Evolutionary conservation across 2,113 vertebrate genomes (phyloP), one percentile per base, ranked within the genome.

Genomic region (Nesoenas mayeri): DNA sequence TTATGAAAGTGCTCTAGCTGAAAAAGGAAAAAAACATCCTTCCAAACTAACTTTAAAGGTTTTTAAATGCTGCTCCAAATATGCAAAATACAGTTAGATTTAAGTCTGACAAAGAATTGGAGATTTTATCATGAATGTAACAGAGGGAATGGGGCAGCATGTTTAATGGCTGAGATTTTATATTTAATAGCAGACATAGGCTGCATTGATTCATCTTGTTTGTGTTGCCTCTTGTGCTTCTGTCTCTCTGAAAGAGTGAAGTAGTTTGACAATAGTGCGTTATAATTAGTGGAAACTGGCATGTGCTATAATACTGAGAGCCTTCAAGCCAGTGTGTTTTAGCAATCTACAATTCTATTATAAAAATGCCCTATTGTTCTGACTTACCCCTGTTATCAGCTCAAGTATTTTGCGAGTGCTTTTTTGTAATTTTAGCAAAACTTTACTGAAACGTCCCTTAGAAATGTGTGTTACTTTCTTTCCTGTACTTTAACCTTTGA

Each of bases 1-100:
- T 78, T 93, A 25, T 51, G 58, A 62, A 93, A 96, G 72, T 95
- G 87, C 74, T 91, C 79, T 94, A 28, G 53, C 56, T 93, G 75
- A 73, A 84, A 91, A 80, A 84, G 21, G 2, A 26, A 64, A 38
- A 73, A 67, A 90, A 50, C n/a, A 60, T 26, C 40, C 60, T 95
- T 96, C 48, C 47, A 79, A 62, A 89, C 60, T 79, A 44, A 29
- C 32, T 56, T 89, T 74, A 93, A 78, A 40, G 17, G 17, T 62
- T 93, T 64, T 47, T 5, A 51, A 61, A 64, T 42, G 79, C 36
- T 78, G 56, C 92, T 92, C 66, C 67, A 58, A 48, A 81, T 80
- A 29, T 51, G 36, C 62, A 93, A 97, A 93, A 85, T 66, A 8
- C 40, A 58, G 44, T 31, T 16, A 70, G 26, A 67, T 89, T 47